Evolutionary conservation across 1,140 invertebrate species (phyloP).

Genomic region (Oryzaephilus surinamensis): DNA sequence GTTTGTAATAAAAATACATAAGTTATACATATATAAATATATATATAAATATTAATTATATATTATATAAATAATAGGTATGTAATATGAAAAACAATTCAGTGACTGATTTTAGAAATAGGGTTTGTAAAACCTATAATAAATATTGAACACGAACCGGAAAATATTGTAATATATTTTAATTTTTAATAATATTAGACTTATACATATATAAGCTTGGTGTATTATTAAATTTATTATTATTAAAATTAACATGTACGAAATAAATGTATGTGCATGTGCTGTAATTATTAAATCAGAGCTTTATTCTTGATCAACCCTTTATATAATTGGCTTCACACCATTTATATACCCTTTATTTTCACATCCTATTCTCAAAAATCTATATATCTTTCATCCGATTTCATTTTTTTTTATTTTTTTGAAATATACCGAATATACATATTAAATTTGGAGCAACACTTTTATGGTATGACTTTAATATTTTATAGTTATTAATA

Average conservation of each 20-base stretch:
- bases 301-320: neutral
- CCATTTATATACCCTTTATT: constrained; percentile 7
- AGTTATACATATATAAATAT: too few species aligned
- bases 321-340: constrained; percentile 4
- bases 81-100: constrained; percentile 8
- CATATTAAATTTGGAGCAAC: too few species aligned
- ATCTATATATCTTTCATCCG: too few species aligned
- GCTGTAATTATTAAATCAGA: constrained; percentile 29
- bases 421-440: too few species aligned
- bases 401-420: too few species aligned
- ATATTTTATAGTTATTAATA: too few species aligned
- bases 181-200: constrained; percentile 26
- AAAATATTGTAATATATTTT: constrained; percentile 30
- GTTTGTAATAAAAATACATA: constrained; percentile 24
- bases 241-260: constrained; percentile 32
- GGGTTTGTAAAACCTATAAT: constrained; percentile 20
- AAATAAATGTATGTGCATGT: constrained; percentile 39
- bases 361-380: constrained; percentile 4
- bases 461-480: too few species aligned
- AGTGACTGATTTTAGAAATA: constrained; percentile 28
- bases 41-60: too few species aligned
- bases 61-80: too few species aligned
- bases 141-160: too few species aligned
- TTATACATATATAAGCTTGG: too few species aligned
- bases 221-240: too few species aligned